Conservation (phyloP, 2,113 vertebrate genomes). For the Actinemys pallida region DNA sequence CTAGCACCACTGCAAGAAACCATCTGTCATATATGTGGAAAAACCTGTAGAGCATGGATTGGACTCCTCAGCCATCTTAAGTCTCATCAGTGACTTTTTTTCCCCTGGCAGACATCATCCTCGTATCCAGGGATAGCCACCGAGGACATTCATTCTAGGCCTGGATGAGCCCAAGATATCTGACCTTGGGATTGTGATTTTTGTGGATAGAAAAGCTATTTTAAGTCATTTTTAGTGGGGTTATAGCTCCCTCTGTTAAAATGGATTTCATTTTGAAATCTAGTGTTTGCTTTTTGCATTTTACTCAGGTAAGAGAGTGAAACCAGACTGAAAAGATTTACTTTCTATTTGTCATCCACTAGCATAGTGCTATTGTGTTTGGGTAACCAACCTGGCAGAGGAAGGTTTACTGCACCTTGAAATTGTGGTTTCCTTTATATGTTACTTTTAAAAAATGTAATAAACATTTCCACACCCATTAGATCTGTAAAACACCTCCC, state of each 20-base stretch:
- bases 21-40: too few relatives aligned
- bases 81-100: too few relatives aligned
- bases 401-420: slow-evolving; percentile 35
- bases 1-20: too few relatives aligned
- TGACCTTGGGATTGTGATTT: slow-evolving; percentile 49
- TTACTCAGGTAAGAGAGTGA: not conserved
- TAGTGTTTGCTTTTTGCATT: rapidly evolving
- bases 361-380: not conserved
- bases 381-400: slow-evolving; percentile 16
- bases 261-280: not conserved
- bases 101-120: too few relatives aligned
- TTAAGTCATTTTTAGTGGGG: slow-evolving; percentile 13
- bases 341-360: slow-evolving; percentile 27
- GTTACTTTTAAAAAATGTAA: not conserved
- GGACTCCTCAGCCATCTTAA: too few relatives aligned
- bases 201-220: slow-evolving; percentile 43
- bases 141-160: slow-evolving; percentile 27
- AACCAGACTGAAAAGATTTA: not conserved
- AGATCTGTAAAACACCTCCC: slow-evolving; percentile 4
- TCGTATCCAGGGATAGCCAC: too few relatives aligned
- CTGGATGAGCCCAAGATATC: slow-evolving; percentile 42
- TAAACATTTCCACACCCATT: not conserved
- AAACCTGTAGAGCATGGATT: too few relatives aligned
- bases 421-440: slow-evolving; percentile 22
- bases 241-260: slow-evolving; percentile 4